A percentile compares a stretch with the other conserved stretches of the same genome.
Evolutionary conservation across 2,113 vertebrate genomes (phyloP).

Genomic region (Antennarius striatus): DNA sequence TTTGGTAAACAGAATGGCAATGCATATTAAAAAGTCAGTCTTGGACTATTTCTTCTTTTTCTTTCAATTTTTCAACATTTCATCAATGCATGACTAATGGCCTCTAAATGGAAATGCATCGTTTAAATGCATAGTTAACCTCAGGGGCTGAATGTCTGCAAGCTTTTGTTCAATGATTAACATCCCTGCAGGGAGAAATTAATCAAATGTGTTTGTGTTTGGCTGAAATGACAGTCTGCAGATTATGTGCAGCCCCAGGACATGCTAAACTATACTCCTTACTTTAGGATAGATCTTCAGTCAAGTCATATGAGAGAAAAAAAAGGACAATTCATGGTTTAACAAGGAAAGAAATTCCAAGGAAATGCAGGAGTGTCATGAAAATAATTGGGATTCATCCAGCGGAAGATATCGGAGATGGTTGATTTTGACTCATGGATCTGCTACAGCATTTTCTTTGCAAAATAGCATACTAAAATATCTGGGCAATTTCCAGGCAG

Average conservation of each 20-base stretch:
- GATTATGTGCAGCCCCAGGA: background rate
- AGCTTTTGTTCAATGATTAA: conserved; percentile 24
- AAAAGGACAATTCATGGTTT: too few species aligned
- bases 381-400: too few species aligned
- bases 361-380: too few species aligned
- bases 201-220: conserved; percentile 37
- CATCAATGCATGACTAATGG: background rate
- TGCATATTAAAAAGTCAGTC: background rate
- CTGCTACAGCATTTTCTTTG: too few species aligned
- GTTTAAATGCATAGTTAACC: conserved; percentile 16
- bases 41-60: background rate
- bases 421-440: too few species aligned
- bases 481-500: too few species aligned
- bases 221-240: conserved; percentile 5
- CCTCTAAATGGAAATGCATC: background rate
- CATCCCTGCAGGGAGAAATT: conserved; percentile 4
- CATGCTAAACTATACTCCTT: too few species aligned
- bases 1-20: background rate
- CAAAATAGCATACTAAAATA: too few species aligned
- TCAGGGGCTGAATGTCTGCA: conserved; percentile 9
- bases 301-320: too few species aligned
- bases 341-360: too few species aligned
- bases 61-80: background rate
- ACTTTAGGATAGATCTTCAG: background rate
- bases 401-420: too few species aligned